Percentiles rank a stretch among this genome's conserved stretches.
Conservation (phyloP, 2,888 invertebrate species). For the Athalia circularis region DNA sequence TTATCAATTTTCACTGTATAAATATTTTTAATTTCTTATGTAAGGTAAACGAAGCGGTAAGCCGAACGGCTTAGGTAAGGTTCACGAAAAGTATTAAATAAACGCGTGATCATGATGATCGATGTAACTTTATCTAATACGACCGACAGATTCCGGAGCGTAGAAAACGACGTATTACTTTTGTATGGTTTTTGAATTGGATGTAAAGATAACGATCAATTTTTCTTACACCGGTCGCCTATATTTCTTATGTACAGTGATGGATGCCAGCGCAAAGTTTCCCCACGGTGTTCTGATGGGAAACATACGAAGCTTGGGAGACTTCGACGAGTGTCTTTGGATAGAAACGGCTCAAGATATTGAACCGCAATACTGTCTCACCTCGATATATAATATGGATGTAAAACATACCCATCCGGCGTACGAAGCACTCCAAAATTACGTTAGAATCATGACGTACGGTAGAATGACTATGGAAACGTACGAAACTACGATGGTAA, state of each 20-base stretch:
- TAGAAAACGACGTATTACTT: too few relatives aligned
- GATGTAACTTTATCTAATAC: too few relatives aligned
- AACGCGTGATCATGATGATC: too few relatives aligned
- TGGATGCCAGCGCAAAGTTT: constrained; percentile 52
- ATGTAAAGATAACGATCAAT: too few relatives aligned
- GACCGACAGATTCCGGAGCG: too few relatives aligned
- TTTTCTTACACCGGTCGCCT: too few relatives aligned
- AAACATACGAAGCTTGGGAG: constrained; percentile 51
- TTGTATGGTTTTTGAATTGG: too few relatives aligned
- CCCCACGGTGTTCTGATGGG: constrained; percentile 53
- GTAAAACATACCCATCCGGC: constrained; percentile 5
- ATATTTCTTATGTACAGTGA: constrained; percentile 45
- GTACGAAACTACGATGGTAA: constrained; percentile 25
- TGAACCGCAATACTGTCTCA: constrained; percentile 45
- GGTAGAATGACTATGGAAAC: constrained; percentile 38
- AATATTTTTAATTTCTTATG: too few relatives aligned
- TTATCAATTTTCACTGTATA: not conserved
- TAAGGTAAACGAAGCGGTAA: too few relatives aligned
- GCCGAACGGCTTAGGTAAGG: too few relatives aligned
- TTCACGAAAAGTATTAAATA: too few relatives aligned
- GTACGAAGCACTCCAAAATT: constrained; percentile 29
- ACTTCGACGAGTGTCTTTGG: constrained; percentile 52
- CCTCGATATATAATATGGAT: constrained; percentile 38
- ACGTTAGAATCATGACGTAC: constrained; percentile 21
- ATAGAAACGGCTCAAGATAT: constrained; percentile 29